phyloP scores from a whole-genome alignment of 2,113 vertebrate genomes.

The Sciurus niger region DNA sequence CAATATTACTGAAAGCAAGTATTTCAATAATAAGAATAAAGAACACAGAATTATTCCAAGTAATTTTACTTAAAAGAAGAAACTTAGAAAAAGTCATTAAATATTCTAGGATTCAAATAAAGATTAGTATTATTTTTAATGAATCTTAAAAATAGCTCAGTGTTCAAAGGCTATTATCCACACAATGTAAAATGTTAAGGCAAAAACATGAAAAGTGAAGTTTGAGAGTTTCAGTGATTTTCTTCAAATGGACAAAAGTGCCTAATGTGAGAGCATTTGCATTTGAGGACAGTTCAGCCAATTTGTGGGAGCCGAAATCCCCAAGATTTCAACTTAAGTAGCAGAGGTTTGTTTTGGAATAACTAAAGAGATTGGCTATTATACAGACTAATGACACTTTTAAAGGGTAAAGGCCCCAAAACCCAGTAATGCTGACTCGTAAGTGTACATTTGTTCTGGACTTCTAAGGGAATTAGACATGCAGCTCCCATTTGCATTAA shows the following conservation, averaged over 20 bases:
- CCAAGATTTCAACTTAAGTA: constrained; percentile 55
- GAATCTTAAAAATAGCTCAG: background rate
- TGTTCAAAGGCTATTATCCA: background rate
- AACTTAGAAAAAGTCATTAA: background rate
- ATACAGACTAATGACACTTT: constrained; percentile 83
- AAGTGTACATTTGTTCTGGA: constrained; percentile 73
- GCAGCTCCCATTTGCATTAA: constrained; percentile 82
- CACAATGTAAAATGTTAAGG: background rate
- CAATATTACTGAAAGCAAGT: background rate
- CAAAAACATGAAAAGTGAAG: background rate
- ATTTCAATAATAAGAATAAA: background rate
- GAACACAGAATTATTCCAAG: background rate
- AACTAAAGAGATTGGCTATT: constrained; percentile 69
- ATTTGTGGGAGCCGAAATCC: constrained; percentile 57
- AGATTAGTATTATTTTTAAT: background rate
- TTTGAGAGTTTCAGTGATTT: constrained; percentile 53
- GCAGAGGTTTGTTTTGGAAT: background rate
- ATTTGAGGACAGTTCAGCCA: constrained; percentile 48
- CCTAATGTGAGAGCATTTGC: background rate
- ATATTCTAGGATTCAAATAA: background rate
- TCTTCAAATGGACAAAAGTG: constrained; percentile 17
- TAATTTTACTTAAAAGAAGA: background rate
- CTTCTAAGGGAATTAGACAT: constrained; percentile 80
- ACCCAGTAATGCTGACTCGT: constrained; percentile 80
- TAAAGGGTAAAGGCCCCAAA: constrained; percentile 82